These are phyloP conservation scores for Bostrychus sinensis DNA, from an alignment of 2,113 vertebrate species.

Conservation along the genomic window DNA sequence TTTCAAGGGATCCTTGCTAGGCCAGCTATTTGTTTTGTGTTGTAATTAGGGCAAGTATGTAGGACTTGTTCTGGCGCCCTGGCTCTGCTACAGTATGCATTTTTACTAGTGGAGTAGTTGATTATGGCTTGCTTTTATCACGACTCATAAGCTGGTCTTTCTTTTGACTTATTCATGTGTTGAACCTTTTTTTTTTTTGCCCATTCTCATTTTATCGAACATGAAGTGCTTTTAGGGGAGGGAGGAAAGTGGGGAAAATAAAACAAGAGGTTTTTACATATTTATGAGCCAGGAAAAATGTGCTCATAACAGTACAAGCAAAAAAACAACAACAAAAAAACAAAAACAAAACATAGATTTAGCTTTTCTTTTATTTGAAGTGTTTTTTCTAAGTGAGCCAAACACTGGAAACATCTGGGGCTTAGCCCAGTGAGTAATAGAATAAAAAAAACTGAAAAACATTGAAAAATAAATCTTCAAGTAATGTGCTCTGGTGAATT, in stretches of 20 bases:
- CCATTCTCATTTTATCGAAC: constrained; percentile 68
- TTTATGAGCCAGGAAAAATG: constrained; percentile 67
- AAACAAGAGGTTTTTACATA: constrained; percentile 74
- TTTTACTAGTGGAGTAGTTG: constrained; percentile 14
- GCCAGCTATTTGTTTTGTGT: constrained; percentile 65
- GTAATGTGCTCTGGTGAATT: too few species aligned
- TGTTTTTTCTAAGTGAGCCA: neutral
- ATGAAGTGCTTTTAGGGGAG: constrained; percentile 55
- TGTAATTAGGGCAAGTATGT: constrained; percentile 73
- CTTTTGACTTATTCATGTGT: constrained; percentile 70
- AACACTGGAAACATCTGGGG: too few species aligned
- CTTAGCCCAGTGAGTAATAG: too few species aligned
- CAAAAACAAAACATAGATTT: constrained; percentile 23
- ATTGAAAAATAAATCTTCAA: too few species aligned
- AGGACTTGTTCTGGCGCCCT: constrained; percentile 50
- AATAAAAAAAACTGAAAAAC: too few species aligned
- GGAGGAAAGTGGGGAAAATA: constrained; percentile 36
- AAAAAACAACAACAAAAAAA: neutral
- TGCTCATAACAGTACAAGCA: constrained; percentile 30
- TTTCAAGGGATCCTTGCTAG: constrained; percentile 25
- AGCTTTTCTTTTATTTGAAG: constrained; percentile 40
- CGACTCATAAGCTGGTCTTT: constrained; percentile 22
- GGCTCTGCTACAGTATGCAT: constrained; percentile 31
- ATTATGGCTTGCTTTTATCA: constrained; percentile 38
- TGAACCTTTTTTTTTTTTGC: constrained; percentile 45